A percentile compares a stretch with the other conserved stretches of the same genome.
Evolutionary conservation across 2,113 vertebrate species (phyloP).

Genomic region (Sinocyclocheilus anshuiensis): DNA sequence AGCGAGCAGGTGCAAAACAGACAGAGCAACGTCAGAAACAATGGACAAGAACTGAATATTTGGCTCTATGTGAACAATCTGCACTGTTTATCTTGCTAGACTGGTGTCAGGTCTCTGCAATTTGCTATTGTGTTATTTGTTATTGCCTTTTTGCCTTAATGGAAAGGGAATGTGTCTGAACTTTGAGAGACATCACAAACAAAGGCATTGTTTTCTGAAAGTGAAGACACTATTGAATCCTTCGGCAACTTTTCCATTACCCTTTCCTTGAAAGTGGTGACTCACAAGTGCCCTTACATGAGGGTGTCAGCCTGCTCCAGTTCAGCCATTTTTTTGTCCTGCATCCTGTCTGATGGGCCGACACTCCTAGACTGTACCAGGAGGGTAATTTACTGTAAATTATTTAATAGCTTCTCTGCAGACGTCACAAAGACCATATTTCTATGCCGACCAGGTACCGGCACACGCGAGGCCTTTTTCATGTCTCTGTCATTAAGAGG

Average conservation of each 20-base stretch:
- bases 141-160: slow-evolving; percentile 13
- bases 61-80: not conserved
- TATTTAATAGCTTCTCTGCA: slow-evolving; percentile 45
- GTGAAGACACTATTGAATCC: slow-evolving; percentile 40
- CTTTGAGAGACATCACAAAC: not conserved
- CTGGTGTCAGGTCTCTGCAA: not conserved
- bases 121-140: slow-evolving; percentile 4
- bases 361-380: slow-evolving; percentile 3
- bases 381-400: slow-evolving; percentile 48
- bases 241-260: slow-evolving; percentile 44
- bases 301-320: slow-evolving; percentile 14
- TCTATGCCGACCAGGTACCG: slow-evolving; percentile 47
- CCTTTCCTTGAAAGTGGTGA: slow-evolving; percentile 34
- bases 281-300: slow-evolving; percentile 28
- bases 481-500: slow-evolving; percentile 28
- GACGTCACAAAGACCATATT: slow-evolving; percentile 44
- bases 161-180: not conserved
- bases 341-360: not conserved
- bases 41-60: not conserved
- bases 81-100: not conserved
- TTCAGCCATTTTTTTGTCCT: slow-evolving; percentile 4
- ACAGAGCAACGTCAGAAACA: not conserved
- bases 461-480: not conserved
- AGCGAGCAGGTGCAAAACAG: not conserved
- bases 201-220: slow-evolving; percentile 12